Base-by-base conservation (phyloP, 1,140 invertebrate genomes). In the Pteromalus puparum region DNA sequence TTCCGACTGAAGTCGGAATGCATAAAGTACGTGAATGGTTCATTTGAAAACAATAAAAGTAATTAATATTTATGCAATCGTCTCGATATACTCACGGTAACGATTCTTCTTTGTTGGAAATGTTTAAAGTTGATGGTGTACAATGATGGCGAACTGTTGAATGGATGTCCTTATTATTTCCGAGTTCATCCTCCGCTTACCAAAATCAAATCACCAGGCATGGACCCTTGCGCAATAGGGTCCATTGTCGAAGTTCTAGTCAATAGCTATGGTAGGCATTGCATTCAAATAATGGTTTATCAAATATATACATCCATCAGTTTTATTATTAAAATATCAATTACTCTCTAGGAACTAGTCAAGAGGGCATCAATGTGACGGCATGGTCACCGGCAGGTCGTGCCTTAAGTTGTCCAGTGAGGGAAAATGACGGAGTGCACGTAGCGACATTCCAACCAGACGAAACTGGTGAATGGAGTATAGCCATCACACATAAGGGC, bases 391-490 rank as follows among this genome's bases (percentile, higher is more conserved):
- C 98, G 1, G 97, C 96, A 65, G 97, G 97, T 53, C 95, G 96
- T 74, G 94, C 95, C 0, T 92, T 97, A 65, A 94, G 95, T 48
- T 97, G 97, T 90, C 95, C 96, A 1, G 95, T 98, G 13, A 95
- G 96, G 86, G 95, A 96, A 85, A 94, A 95, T 80, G 95, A 96
- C 82, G 97, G 97, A 84, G 96, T 97, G 24, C 97, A 98, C 90
- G 97, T 97, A 85, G 98, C 98, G 77, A 98, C 97, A 85, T 99
- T 99, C 92, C 97, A 98, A 91, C 98, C 99, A 7, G 97, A 99
- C 88, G 98, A 99, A 94, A 96, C 97, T 74, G 99, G 98, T 89
- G 97, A 98, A 89, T 99, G 98, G 98, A 96, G 97, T 87, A 98
- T 99, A 78, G 97, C 97, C 85, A 98, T 99, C 83, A 96, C 97